Evolutionary conservation across 1,140 invertebrate genomes (phyloP), one percentile per base, ranked within the genome.

Genomic region (Hypothenemus hampei): DNA sequence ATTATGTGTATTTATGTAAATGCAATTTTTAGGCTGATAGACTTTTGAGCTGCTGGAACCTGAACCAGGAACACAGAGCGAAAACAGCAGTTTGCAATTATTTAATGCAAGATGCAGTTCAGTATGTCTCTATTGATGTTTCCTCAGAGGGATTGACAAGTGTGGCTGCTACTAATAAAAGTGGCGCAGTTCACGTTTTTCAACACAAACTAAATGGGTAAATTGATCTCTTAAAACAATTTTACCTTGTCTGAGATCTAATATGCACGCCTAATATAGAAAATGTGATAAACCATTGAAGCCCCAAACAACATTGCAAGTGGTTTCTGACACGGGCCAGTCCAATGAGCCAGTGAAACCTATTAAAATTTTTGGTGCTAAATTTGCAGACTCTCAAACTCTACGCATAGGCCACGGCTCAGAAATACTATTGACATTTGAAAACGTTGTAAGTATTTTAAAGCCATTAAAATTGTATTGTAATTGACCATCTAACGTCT

Each of bases 121-220:
- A 74, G n/a, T 74, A 74, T 48, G 62, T 87, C 63, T 76, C 57
- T 64, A 67, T 71, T 48, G 75, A 60, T 41, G 60, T 73, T 44
- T 59, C 65, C n/a, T 69, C 72, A 3, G 73, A 75, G 33, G 73
- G 75, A 2, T 68, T 72, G 22, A 60, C 85, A 3, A 71, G 76
- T 47, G 62, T 89, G 24, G 76, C 77, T 5, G 83, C 82, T 10
- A 78, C 83, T 1, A 88, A 86, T 1, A 78, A 81, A 58, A 85
- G 79, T 68, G 89, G 89, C 11, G 80, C 85, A 31, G 78, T 87
- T 36, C 81, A 91, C 68, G 73, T 90, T 24, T 93, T 88, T 71
- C 78, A 83, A 58, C 82, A 86, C 58, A 80, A 80, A 57, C 72
- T 85, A 31, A 89, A 89, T 74, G 84, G 85, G 77, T 84, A 71